Conservation (phyloP, 1,140 invertebrate species). For the Scylla paramamosain region DNA sequence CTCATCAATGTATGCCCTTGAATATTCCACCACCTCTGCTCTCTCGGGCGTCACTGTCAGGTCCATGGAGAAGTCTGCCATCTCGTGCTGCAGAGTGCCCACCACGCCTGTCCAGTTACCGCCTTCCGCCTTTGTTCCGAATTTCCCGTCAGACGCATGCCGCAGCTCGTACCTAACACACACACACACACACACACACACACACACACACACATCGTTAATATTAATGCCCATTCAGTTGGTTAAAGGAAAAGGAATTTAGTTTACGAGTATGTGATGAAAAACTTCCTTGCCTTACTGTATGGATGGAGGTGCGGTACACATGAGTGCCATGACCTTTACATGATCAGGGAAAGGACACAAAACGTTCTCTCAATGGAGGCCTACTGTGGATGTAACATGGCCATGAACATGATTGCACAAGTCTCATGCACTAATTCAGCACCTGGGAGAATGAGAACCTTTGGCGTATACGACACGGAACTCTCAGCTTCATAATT, state of each 20-base stretch:
- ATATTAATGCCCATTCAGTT: not conserved
- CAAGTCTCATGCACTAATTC: too few relatives aligned
- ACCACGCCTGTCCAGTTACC: conserved; percentile 56
- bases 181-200: conserved; percentile 35
- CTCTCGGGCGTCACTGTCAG: not conserved
- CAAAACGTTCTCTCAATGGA: too few relatives aligned
- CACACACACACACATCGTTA: conserved; percentile 18
- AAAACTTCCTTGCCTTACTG: too few relatives aligned
- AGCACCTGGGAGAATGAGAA: too few relatives aligned
- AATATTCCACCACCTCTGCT: not conserved
- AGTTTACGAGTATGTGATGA: not conserved
- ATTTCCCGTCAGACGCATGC: conserved; percentile 14
- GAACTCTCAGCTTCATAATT: too few relatives aligned
- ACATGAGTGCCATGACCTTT: too few relatives aligned
- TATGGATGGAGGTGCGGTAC: too few relatives aligned
- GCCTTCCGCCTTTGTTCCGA: not conserved
- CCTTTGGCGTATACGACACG: too few relatives aligned
- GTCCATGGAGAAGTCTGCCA: conserved; percentile 43
- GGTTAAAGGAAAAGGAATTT: not conserved
- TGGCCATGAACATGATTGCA: too few relatives aligned
- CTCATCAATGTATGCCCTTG: not conserved
- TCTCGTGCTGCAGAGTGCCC: not conserved
- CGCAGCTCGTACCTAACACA: conserved; percentile 13
- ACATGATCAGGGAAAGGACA: too few relatives aligned
- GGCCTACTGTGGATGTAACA: too few relatives aligned